A percentile compares a stretch with the other conserved stretches of the same genome.
phyloP scores from a whole-genome alignment of 2,888 invertebrate genomes.

The Oasisia sp. region DNA sequence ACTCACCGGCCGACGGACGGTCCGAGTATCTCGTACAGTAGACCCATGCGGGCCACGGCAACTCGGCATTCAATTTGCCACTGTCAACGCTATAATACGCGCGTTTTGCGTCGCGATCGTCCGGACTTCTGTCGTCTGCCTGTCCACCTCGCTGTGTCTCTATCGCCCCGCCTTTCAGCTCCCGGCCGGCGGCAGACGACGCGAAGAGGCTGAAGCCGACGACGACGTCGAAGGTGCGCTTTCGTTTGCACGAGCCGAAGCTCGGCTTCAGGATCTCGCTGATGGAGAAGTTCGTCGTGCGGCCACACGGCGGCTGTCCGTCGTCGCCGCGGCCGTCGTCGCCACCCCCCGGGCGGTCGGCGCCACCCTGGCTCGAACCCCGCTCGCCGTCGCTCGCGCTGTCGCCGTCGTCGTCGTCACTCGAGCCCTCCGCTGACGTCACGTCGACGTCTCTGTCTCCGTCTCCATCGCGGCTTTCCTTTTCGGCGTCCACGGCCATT shows the following conservation, averaged over 20 bases:
- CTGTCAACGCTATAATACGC: not conserved
- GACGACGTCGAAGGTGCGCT: not conserved
- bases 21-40: not conserved
- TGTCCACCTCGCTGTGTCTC: not conserved
- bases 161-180: not conserved
- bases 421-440: not conserved
- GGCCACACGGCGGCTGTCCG: not conserved
- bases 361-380: not conserved
- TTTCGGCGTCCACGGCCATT: constrained; percentile 5
- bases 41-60: not conserved
- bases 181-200: not conserved
- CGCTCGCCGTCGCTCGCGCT: not conserved
- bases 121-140: not conserved
- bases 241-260: not conserved
- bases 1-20: not conserved
- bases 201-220: not conserved
- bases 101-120: not conserved
- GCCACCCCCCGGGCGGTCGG: not conserved
- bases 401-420: constrained; percentile 2
- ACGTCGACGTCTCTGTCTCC: not conserved
- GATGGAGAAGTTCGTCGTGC: not conserved
- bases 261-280: not conserved
- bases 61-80: constrained; percentile 1
- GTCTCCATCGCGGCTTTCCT: not conserved
- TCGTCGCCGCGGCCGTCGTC: not conserved